Conservation (phyloP, 2,797 vertebrate species). For the Rhynchotus rufescens region DNA sequence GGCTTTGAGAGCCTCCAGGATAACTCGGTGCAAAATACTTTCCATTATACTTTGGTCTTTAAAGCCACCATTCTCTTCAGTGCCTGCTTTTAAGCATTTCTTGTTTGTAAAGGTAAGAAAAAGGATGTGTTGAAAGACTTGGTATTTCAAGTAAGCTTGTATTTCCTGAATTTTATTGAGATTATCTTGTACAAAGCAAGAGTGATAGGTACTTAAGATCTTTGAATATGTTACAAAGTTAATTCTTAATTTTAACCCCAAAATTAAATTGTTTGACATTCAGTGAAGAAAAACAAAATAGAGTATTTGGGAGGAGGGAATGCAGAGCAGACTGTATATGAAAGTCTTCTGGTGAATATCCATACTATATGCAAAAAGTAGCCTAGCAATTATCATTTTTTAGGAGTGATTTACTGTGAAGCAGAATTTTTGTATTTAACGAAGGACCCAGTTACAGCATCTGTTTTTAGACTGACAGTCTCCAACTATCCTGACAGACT, state of each 20-base stretch:
- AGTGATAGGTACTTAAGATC: neutral
- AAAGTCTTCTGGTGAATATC: neutral
- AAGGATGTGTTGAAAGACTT: neutral
- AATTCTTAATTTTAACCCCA: neutral
- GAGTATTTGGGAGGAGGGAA: neutral
- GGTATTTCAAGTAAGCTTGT: neutral
- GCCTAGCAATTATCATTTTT: neutral
- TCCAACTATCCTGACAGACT: constrained; percentile 74
- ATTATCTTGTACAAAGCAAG: neutral
- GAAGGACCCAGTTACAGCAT: neutral
- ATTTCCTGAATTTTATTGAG: neutral
- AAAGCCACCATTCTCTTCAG: neutral
- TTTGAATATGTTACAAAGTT: neutral
- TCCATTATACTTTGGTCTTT: neutral
- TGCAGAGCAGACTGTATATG: neutral
- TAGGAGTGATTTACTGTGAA: neutral
- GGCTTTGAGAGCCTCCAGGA: constrained; percentile 16
- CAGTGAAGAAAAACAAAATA: neutral
- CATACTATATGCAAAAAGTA: neutral
- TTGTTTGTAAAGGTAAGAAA: neutral
- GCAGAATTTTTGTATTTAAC: neutral
- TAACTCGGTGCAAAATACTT: neutral
- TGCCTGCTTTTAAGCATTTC: neutral
- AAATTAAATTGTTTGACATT: neutral
- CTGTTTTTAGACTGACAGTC: constrained; percentile 29